These are phyloP conservation scores for Phymorhynchus buccinoides DNA, from an alignment of 1,140 invertebrate genomes.

Conservation along the genomic window DNA sequence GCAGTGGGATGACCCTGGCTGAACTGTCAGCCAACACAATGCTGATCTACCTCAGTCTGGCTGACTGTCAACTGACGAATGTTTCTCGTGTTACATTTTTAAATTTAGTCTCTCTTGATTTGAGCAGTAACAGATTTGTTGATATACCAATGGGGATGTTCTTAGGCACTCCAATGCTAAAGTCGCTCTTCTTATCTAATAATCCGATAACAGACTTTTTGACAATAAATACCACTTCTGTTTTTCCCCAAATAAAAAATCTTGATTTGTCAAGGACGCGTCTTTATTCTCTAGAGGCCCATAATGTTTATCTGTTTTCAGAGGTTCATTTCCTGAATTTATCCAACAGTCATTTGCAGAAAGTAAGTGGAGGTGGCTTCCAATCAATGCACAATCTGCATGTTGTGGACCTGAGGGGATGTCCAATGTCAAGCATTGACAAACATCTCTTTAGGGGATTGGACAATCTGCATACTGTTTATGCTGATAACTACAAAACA, in stretches of 20 bases:
- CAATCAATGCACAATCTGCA: neutral
- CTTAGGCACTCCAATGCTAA: neutral
- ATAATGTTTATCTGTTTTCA: neutral
- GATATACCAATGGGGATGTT: neutral
- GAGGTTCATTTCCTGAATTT: conserved; percentile 18
- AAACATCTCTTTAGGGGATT: conserved; percentile 41
- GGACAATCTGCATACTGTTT: conserved; percentile 34
- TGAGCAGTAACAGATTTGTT: neutral
- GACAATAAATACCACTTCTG: neutral
- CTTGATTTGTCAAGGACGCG: neutral
- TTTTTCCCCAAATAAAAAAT: neutral
- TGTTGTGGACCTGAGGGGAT: conserved; percentile 36
- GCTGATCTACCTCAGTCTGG: too few relatives aligned
- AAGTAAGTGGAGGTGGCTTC: conserved; percentile 27
- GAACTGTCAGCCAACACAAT: too few relatives aligned
- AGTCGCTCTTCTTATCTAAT: neutral
- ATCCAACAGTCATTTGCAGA: neutral
- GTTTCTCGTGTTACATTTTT: neutral
- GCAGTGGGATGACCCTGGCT: too few relatives aligned
- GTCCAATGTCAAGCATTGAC: conserved; percentile 30
- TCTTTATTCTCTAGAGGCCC: neutral
- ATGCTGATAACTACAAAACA: conserved; percentile 43
- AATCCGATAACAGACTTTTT: neutral
- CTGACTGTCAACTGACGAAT: too few relatives aligned
- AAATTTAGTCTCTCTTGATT: neutral